Percentiles rank a stretch among this genome's conserved stretches.
Evolutionary conservation across 1,140 invertebrate species (phyloP).

Genomic region (Phymorhynchus buccinoides): DNA sequence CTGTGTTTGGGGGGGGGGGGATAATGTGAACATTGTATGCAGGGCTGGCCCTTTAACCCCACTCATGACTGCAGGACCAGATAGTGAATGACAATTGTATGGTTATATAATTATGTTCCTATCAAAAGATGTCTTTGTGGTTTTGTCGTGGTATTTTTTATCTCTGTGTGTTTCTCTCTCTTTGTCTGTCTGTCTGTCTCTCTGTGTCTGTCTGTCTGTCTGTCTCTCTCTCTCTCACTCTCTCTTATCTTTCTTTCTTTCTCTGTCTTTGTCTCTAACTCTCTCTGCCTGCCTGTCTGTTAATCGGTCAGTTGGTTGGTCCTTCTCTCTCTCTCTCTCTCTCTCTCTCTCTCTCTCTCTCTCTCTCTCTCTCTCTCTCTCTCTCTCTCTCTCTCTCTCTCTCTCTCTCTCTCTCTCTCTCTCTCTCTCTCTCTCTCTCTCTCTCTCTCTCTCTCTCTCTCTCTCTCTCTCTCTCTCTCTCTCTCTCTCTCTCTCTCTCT

Average conservation of each 20-base stretch:
- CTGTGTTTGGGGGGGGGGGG: too few relatives aligned
- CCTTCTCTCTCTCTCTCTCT: not conserved
- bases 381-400: too few relatives aligned
- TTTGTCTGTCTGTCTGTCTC: not conserved
- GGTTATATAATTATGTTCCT: too few relatives aligned
- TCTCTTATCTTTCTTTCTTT: not conserved
- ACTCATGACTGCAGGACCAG: too few relatives aligned
- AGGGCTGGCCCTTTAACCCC: too few relatives aligned
- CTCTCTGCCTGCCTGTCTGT: too few relatives aligned
- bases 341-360: not conserved
- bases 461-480: not conserved
- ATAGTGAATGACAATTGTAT: too few relatives aligned
- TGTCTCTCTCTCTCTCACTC: not conserved
- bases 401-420: not conserved
- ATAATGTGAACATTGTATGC: too few relatives aligned
- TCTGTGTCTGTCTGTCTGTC: not conserved
- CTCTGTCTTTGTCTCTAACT: not conserved
- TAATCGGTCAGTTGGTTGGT: too few relatives aligned
- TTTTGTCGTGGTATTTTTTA: not conserved
- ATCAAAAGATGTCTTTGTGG: too few relatives aligned
- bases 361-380: not conserved
- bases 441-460: not conserved
- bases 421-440: not conserved
- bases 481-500: not conserved
- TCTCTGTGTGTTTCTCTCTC: not conserved